Base-by-base conservation (phyloP, 2,888 invertebrate species). In the Volucella inflata region DNA sequence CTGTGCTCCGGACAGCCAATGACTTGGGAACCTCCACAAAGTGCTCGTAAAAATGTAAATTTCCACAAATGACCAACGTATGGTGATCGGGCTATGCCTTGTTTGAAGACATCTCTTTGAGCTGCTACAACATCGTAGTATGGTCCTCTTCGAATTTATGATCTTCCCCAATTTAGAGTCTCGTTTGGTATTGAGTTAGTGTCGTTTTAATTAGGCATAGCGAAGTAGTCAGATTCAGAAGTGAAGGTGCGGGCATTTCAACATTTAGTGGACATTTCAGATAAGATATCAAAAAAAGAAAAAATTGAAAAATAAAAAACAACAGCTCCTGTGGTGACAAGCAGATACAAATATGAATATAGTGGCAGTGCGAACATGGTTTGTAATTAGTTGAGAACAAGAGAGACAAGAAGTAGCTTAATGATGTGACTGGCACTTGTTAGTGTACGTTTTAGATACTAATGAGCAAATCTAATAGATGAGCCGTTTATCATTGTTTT, bases 21-120 rank as follows among this genome's bases (percentile, higher is more conserved):
- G n/a, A 50, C 16, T 38, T 57, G 57, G 21, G 59, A 59, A n/a
- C 68, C 64, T 62, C 67, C 67, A 16, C 30, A 74, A 70, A 68
- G 38, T 38, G 51, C 8, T 83, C 83, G 68, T 83, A 64, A 79
- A 83, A 83, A 83, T 83, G 78, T 83, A 83, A 83, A 83, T 83
- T 83, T 71, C 53, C 48, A 30, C 16, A 83, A 78, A 67, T 67
- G 82, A 83, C 50, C 72, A 67, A 57, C 21, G 71, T 50, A 8
- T 65, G 53, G 9, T 57, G 67, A 72, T 79, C 59, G 42, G 53
- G 9, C 55, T 38, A 11, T 12, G 48, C 55, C 62, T 75, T 70
- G 75, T 75, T 75, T 50, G 16, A 53, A 44, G 57, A 51, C 30
- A 40, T 57, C 51, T 40, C 46, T n/a, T 9, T 38, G 17, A 21